Base-by-base conservation (phyloP, 1,140 invertebrate genomes). In the Aphelenchoides fujianensis region DNA sequence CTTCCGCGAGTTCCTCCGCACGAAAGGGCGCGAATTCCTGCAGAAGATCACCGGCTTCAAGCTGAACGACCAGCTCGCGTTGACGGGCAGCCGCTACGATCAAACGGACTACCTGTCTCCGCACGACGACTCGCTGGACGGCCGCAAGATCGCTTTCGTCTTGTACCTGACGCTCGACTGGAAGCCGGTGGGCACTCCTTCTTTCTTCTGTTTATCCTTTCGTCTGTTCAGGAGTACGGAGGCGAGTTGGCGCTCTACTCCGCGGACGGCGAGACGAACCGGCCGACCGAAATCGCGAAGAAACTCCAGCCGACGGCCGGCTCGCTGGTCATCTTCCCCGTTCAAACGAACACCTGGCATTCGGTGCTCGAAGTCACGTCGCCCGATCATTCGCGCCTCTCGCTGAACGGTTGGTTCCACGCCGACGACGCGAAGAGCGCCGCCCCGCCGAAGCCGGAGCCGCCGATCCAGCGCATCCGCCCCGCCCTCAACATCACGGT, bases 331-430 rank as follows among this genome's bases (percentile, higher is more conserved):
- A 41, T 79, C 19, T 79, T 79, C 28, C 76, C 48, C n/a, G 80
- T 79, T 19, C 61, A 64, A 7, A 53, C 64, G 12, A 77, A 80
- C 35, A 79, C 78, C 16, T 79, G 78, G 78, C 78, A 79, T 72
- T 62, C 53, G 7, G 78, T 79, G 12, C 35, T 37, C n/a, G 77
- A 79, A 67, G 77, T 82, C 28, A 1, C 80, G 30, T 41, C 16
- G 28, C 41, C 71, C 2, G 59, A 62, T 0, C 71, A 79, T 32
- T 30, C 32, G 12, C 76, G 78, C 23, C 37, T 82, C 16, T 79
- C 80, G 23, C 48, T 79, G n/a, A 79, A 79, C 59, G 78, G 78
- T 35, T 79, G 78, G 78, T 79, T 82, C 61, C 80, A 79, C 67
- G 62, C 61, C 34, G 54, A 81, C 19, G 77, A 71, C 5, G 32